Evolutionary conservation across 1,140 invertebrate genomes (phyloP).

Genomic region (Drosophila ironensis): DNA sequence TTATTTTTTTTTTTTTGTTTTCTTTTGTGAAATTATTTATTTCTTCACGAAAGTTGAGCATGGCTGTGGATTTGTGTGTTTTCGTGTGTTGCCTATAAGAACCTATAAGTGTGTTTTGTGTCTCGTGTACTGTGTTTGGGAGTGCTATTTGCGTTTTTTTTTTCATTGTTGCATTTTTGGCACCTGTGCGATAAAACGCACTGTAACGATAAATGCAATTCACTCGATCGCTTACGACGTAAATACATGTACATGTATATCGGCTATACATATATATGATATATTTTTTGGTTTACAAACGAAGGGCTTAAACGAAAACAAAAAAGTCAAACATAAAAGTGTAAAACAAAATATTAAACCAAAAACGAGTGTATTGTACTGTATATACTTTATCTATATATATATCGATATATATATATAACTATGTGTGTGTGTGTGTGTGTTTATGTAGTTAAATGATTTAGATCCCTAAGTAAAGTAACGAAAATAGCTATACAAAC

Average conservation of each 20-base stretch:
- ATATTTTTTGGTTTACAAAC: constrained; percentile 29
- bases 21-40: no score
- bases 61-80: not conserved
- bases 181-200: constrained; percentile 49
- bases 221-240: constrained; percentile 39
- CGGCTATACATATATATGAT: constrained; percentile 18
- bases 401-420: not conserved
- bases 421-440: constrained; percentile 6
- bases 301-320: constrained; percentile 33
- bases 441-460: constrained; percentile 12
- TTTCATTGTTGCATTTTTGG: constrained; percentile 32
- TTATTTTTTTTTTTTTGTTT: no score
- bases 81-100: constrained; percentile 12
- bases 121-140: constrained; percentile 5
- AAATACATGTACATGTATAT: constrained; percentile 12
- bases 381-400: not conserved
- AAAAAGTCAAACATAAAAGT: constrained; percentile 10
- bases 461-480: constrained; percentile 23
- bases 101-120: constrained; percentile 9
- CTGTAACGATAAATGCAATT: constrained; percentile 46
- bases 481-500: constrained; percentile 29
- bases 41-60: no score
- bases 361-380: constrained; percentile 19
- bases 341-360: constrained; percentile 8
- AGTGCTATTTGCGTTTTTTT: constrained; percentile 25